Percentiles rank a stretch among this genome's conserved stretches.
These are phyloP conservation scores for Pteria penguin DNA, from an alignment of 2,888 invertebrate species.

Conservation along the genomic window DNA sequence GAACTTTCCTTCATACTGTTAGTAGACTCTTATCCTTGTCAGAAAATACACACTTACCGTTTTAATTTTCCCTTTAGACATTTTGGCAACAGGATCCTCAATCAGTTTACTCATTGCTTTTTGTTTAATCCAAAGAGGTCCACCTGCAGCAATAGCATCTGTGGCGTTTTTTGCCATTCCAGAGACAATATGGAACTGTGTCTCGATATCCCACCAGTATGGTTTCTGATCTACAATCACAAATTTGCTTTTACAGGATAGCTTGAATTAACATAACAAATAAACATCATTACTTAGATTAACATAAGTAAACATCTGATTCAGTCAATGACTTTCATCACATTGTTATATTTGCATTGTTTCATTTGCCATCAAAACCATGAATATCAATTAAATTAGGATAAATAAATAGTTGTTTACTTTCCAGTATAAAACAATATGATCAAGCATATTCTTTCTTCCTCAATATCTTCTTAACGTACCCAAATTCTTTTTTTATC, in stretches of 20 bases:
- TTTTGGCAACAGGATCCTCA: slow-evolving; percentile 49
- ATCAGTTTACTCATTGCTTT: slow-evolving; percentile 33
- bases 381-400: too few species aligned
- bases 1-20: too few species aligned
- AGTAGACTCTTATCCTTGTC: too few species aligned
- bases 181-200: slow-evolving; percentile 47
- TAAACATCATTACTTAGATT: neutral
- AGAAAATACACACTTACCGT: slow-evolving; percentile 40
- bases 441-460: too few species aligned
- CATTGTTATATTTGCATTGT: too few species aligned
- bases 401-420: too few species aligned
- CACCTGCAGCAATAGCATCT: slow-evolving; percentile 42
- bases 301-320: too few species aligned
- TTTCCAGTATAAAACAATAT: too few species aligned
- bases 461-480: too few species aligned
- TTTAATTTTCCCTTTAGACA: slow-evolving; percentile 53
- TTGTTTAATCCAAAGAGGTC: slow-evolving; percentile 51
- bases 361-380: too few species aligned
- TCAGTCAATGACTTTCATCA: too few species aligned
- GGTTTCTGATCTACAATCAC: slow-evolving; percentile 57
- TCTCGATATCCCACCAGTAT: slow-evolving; percentile 63
- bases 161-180: slow-evolving; percentile 48
- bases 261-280: neutral
- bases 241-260: neutral
- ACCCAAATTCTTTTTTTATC: neutral